Evolutionary conservation across 2,113 vertebrate genomes (phyloP).

Genomic region (Ictidomys tridecemlineatus): DNA sequence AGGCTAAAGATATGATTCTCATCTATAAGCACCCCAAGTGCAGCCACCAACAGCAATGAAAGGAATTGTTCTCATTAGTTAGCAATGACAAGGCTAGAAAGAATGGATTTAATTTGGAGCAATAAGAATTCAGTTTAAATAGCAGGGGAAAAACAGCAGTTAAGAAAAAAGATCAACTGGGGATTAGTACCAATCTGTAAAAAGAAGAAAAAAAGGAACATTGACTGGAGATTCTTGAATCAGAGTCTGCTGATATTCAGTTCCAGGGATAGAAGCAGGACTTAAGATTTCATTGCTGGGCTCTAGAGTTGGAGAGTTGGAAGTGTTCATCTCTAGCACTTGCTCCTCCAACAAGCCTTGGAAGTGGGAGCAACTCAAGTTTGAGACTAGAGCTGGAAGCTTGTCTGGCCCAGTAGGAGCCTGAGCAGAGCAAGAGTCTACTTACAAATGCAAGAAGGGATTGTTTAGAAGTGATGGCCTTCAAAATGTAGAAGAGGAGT

Average conservation of each 20-base stretch:
- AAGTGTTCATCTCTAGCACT: neutral
- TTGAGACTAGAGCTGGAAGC: neutral
- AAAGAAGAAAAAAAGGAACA: conserved; percentile 37
- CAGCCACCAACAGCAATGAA: conserved; percentile 72
- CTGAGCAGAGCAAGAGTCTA: neutral
- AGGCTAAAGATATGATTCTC: conserved; percentile 73
- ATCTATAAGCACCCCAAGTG: conserved; percentile 73
- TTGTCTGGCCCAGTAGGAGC: neutral
- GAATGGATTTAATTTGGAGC: conserved; percentile 85
- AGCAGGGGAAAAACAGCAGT: conserved; percentile 39
- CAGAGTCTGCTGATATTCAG: neutral
- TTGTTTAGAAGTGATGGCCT: neutral
- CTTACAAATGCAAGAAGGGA: neutral
- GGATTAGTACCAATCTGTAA: conserved; percentile 66
- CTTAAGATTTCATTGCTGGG: neutral
- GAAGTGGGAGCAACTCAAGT: neutral
- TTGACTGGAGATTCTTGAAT: conserved; percentile 27
- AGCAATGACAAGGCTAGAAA: conserved; percentile 79
- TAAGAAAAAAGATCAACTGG: conserved; percentile 66
- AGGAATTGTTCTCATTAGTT: conserved; percentile 77
- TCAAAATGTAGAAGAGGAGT: neutral
- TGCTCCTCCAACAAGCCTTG: neutral
- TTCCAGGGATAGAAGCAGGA: neutral
- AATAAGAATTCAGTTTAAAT: conserved; percentile 74
- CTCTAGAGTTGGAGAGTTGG: neutral